Evolutionary conservation across 2,113 vertebrate genomes (phyloP).

Genomic region (Tonatia bakeri): DNA sequence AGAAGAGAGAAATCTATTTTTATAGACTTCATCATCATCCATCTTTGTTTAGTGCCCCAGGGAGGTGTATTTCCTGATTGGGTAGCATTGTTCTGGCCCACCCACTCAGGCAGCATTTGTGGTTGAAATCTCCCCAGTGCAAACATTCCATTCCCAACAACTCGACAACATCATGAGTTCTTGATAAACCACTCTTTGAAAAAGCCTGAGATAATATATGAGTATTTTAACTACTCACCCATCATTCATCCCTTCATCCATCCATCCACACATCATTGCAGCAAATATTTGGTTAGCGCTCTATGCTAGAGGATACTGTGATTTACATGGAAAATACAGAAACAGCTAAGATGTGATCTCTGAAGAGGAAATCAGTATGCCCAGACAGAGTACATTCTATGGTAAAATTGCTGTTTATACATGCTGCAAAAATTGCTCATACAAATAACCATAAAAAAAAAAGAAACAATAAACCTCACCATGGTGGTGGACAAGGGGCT

Average conservation of each 20-base stretch:
- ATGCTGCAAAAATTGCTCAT: neutral
- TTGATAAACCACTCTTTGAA: neutral
- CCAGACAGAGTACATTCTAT: neutral
- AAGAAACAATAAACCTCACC: neutral
- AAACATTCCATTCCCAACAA: neutral
- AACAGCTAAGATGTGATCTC: neutral
- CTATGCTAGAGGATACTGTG: neutral
- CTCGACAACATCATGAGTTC: neutral
- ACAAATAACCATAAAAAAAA: neutral
- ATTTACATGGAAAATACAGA: neutral
- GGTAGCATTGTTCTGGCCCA: neutral
- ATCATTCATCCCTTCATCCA: neutral
- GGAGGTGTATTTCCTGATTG: neutral
- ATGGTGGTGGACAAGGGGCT: accelerated
- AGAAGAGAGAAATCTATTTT: neutral
- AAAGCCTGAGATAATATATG: neutral
- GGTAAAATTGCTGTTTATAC: neutral
- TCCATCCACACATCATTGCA: neutral
- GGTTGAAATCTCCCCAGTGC: neutral
- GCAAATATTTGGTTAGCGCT: neutral
- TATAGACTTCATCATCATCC: neutral
- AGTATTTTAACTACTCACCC: neutral
- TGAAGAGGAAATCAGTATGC: neutral
- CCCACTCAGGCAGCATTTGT: neutral
- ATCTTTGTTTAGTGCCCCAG: neutral